Conservation (phyloP, 2,113 vertebrate species). For the Physeter macrocephalus region DNA sequence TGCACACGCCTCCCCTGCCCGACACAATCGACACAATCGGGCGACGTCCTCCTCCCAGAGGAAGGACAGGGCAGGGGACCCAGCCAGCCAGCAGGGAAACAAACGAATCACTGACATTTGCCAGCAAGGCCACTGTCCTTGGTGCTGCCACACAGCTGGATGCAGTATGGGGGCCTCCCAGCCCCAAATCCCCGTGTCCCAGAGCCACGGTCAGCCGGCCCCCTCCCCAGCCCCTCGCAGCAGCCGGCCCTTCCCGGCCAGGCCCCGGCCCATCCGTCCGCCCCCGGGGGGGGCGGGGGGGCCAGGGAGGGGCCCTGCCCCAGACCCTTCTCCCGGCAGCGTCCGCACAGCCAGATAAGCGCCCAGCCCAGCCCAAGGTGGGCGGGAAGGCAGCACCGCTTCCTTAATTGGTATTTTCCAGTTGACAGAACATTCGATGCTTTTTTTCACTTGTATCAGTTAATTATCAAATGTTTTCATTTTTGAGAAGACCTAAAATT, state of each 20-base stretch:
- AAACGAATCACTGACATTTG: fast-evolving
- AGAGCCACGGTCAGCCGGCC: background rate
- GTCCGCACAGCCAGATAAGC: background rate
- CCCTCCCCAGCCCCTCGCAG: background rate
- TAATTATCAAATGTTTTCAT: constrained; percentile 46
- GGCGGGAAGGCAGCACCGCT: background rate
- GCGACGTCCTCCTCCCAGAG: background rate
- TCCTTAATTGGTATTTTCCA: constrained; percentile 25
- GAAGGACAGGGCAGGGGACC: background rate
- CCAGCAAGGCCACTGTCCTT: background rate
- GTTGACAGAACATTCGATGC: background rate
- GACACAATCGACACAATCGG: background rate
- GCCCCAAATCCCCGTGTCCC: background rate
- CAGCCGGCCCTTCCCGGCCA: background rate
- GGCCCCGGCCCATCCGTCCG: background rate
- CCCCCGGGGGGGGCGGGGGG: background rate
- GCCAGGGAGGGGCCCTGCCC: background rate
- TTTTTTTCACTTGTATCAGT: background rate
- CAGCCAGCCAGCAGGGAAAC: background rate
- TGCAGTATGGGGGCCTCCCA: fast-evolving
- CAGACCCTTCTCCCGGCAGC: background rate
- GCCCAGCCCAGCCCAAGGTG: background rate
- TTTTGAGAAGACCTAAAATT: constrained; percentile 35
- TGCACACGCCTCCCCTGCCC: background rate
- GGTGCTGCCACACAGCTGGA: background rate